A percentile compares a stretch with the other conserved stretches of the same genome.
phyloP scores from a whole-genome alignment of 2,797 vertebrate species.

The Buceros bicornis region DNA sequence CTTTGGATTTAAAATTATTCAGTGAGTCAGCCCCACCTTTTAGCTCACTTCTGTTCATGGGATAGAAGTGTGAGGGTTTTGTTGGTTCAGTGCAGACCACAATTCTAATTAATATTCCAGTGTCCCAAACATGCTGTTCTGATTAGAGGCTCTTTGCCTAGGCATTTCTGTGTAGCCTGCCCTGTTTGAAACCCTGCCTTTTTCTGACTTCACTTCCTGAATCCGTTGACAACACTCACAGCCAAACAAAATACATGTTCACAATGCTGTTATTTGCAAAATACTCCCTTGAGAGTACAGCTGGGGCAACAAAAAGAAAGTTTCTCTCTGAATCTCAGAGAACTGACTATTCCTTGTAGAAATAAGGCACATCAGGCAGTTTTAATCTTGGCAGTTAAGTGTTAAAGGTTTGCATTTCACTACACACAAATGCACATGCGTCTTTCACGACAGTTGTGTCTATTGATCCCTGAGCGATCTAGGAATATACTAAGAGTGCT shows the following conservation, averaged over 20 bases:
- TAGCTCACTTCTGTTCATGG: neutral
- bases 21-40: neutral
- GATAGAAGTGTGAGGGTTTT: neutral
- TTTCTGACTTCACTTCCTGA: conserved; percentile 84
- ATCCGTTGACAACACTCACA: conserved; percentile 78
- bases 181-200: conserved; percentile 79
- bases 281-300: conserved; percentile 80
- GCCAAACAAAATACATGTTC: conserved; percentile 84
- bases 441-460: neutral
- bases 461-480: conserved; percentile 15
- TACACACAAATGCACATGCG: neutral
- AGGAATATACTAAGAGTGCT: neutral
- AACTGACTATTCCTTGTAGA: conserved; percentile 63
- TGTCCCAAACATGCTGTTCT: conserved; percentile 66
- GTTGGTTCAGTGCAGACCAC: neutral
- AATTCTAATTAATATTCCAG: conserved; percentile 56
- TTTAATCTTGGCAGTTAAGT: conserved; percentile 28
- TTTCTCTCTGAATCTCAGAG: conserved; percentile 69
- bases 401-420: conserved; percentile 57
- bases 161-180: conserved; percentile 73
- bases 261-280: conserved; percentile 80
- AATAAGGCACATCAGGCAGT: conserved; percentile 20
- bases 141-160: conserved; percentile 68
- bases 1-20: neutral
- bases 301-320: conserved; percentile 81